Base-by-base conservation (phyloP, 2,113 vertebrate species). In the Trematocara macrostoma region DNA sequence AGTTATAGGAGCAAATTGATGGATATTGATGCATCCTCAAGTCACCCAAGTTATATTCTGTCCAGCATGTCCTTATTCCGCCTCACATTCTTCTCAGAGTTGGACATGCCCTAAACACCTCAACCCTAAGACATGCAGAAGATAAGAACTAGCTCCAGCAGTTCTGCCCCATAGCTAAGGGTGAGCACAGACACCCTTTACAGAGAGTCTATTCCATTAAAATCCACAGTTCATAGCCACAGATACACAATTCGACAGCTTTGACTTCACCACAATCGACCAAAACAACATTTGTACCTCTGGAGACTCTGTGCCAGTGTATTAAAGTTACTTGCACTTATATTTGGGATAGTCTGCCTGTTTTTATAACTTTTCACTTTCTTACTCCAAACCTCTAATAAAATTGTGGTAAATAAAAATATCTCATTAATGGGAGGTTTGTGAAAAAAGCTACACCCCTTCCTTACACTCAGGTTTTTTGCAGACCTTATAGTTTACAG, bases 21-120 rank as follows among this genome's bases (percentile, higher is more conserved):
- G 11, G 35, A 67, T 20, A 40, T 7, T 67, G 35, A 67, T 14
- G n/a, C 5, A 12, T 23, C 2, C 0, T 2, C n/a, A 40, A 67
- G 10, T 38, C 4, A 0, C 59, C 59, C 18, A 35, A 38, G 34
- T 38, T 38, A 14, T 20, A 67, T 67, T 20, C 1, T 67, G 4
- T 40, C 61, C 61, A 67, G 35, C 4, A 40, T 67, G n/a, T 23
- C n/a, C 11, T 23, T 42, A 40, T 42, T 69, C 61, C 5, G 0
- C 35, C 61, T 40, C 35, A 14, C 4, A 12, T 67, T 38, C 18
- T 20, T 38, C 6, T 38, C 18, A 67, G 34, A 61, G 29, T 40
- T 67, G 9, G 29, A 35, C 15, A 61, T 61, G 29, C 1, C 1
- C 29, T 35, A 61, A 61, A 61, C 57, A 35, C 9, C 31, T 35